A percentile compares a stretch with the other conserved stretches of the same genome.
Evolutionary conservation across 2,888 invertebrate species (phyloP).

Genomic region (Drosophila leonis): DNA sequence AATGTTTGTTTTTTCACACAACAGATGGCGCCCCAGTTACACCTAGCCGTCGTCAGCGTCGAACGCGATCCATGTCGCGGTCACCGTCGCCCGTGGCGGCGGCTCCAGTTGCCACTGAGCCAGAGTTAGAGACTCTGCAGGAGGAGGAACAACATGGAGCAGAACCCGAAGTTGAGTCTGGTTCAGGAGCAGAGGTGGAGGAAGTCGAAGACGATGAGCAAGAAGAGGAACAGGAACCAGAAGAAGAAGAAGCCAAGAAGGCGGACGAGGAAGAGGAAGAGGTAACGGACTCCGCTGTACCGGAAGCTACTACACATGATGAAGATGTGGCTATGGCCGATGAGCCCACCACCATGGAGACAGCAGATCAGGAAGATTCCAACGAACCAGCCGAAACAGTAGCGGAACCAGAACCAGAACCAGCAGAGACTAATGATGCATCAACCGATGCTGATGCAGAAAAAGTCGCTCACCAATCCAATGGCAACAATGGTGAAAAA

Average conservation of each 20-base stretch:
- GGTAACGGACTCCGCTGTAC: conserved; percentile 23
- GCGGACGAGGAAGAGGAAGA: conserved; percentile 33
- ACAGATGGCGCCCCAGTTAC: conserved; percentile 77
- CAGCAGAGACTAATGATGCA: conserved; percentile 21
- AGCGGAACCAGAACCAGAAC: conserved; percentile 9
- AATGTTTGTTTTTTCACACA: conserved; percentile 2
- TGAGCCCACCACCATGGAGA: conserved; percentile 22
- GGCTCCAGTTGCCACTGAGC: conserved; percentile 75
- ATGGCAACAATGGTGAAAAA: conserved; percentile 71
- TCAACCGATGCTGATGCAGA: conserved; percentile 12
- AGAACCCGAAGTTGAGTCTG: conserved; percentile 33
- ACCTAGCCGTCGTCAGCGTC: conserved; percentile 82
- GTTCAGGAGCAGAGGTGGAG: conserved; percentile 67
- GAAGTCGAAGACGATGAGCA: conserved; percentile 35
- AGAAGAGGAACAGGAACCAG: conserved; percentile 4
- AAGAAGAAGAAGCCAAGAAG: conserved; percentile 39
- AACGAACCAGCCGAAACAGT: conserved; percentile 22
- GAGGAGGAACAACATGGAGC: conserved; percentile 72
- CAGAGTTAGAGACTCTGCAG: conserved; percentile 75
- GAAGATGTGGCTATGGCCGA: conserved; percentile 73
- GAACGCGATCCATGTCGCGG: conserved; percentile 84
- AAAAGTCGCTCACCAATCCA: conserved; percentile 45
- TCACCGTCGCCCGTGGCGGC: conserved; percentile 83
- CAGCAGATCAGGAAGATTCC: conserved; percentile 24
- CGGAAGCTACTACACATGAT: conserved; percentile 34